These are phyloP conservation scores for Alfaro cultratus DNA, from an alignment of 2,797 vertebrate genomes.

Conservation along the genomic window DNA sequence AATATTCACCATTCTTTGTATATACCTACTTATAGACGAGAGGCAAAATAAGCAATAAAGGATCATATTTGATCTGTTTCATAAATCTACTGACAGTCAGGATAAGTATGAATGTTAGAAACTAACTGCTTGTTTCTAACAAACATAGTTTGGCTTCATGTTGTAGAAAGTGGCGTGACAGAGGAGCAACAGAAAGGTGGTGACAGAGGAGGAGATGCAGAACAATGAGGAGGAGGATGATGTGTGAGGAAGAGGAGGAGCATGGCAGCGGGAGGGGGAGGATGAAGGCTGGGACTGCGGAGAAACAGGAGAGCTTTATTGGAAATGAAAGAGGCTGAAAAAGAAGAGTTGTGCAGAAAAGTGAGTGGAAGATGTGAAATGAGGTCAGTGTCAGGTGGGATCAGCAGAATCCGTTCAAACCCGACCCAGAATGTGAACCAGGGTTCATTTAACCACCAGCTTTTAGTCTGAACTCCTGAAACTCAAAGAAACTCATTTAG, in stretches of 20 bases:
- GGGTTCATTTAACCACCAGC: background rate
- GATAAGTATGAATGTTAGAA: background rate
- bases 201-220: slow-evolving; percentile 3
- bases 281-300: background rate
- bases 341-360: background rate
- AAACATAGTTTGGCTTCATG: background rate
- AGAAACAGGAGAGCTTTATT: background rate
- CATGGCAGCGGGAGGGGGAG: background rate
- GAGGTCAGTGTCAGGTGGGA: background rate
- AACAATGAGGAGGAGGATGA: background rate
- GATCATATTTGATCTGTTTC: background rate
- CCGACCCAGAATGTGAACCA: background rate
- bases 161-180: background rate
- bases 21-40: too few species aligned
- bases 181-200: background rate
- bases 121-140: background rate
- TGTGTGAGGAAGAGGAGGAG: background rate
- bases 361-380: slow-evolving; percentile 1
- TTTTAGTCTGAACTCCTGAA: background rate
- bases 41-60: too few species aligned
- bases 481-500: background rate
- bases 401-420: background rate
- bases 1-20: background rate
- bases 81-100: background rate
- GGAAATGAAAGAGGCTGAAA: background rate